Evolutionary conservation across 2,113 vertebrate species (phyloP), one percentile per base, ranked within the genome.

Genomic region (Pseudolaguvia tuberculata): DNA sequence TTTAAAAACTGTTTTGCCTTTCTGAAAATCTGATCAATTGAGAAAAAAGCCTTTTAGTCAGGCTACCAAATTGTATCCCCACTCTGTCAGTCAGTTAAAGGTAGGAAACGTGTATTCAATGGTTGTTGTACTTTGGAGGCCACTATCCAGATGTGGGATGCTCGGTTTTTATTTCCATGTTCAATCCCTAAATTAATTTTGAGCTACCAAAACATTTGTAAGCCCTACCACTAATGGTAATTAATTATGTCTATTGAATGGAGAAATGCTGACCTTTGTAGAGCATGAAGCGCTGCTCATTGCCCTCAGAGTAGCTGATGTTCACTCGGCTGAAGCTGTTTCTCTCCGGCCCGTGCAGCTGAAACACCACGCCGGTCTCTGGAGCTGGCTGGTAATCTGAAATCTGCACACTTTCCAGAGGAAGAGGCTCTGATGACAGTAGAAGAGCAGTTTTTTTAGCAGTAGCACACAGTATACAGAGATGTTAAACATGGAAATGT

Each of bases 281-380:
- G 10, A 99, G 86, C 89, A 98, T 94, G 0, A 90, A 93, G 31
- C 93, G 82, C 52, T 85, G 91, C 59, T 95, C 92, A 20, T 69
- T 87, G 10, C 93, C 94, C 87, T 99, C 95, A n/a, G 88, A 91
- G 66, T 92, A 99, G 88, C 95, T 97, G 88, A 99, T 97, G 86
- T 99, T 98, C 23, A 98, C 95, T 78, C 96, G 87, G 74, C 93
- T 97, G 84, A 96, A 99, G 79, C 95, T 88, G 67, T 93, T 98
- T 70, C 94, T 94, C 67, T 92, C 88, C 0, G 94, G 94, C 76
- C 93, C 92, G 52, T 93, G 91, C 73, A 98, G 93, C 82, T 97
- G 91, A 84, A 98, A 99, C 56, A 99, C 81, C 13, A 98, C 94
- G 62, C 93, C 95, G 35, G 93, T 98, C 90, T 99, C 95, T 75